phyloP scores from a whole-genome alignment of 2,113 vertebrate species.

The Mirounga angustirostris region DNA sequence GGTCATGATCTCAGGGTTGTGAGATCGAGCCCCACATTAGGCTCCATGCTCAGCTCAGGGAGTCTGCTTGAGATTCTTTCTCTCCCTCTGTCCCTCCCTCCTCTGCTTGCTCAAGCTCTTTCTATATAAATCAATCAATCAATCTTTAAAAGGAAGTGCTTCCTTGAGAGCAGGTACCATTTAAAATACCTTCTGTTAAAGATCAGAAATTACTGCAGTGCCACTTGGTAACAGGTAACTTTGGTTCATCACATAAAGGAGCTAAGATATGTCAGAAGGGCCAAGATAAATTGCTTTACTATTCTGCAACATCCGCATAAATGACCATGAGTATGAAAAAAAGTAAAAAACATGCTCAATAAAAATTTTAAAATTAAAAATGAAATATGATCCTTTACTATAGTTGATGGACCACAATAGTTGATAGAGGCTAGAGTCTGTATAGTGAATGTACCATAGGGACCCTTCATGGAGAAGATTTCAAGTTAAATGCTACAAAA shows the following conservation, averaged over 20 bases:
- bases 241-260: constrained; percentile 1
- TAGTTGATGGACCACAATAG: not conserved
- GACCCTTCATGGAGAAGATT: not conserved
- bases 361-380: not conserved
- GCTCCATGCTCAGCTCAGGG: not conserved
- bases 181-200: constrained; percentile 37
- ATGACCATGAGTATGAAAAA: not conserved
- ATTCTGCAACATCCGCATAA: not conserved
- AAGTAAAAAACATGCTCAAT: not conserved
- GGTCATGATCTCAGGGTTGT: too few relatives aligned
- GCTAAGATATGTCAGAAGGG: not conserved
- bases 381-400: not conserved
- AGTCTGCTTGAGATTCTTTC: not conserved
- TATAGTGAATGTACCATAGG: not conserved
- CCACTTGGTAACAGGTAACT: not conserved
- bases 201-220: not conserved
- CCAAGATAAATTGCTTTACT: not conserved
- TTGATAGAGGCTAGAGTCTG: not conserved
- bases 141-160: not conserved
- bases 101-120: not conserved
- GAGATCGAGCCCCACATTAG: too few relatives aligned
- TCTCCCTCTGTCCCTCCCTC: not conserved
- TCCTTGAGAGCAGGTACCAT: not conserved
- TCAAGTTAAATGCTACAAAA: not conserved
- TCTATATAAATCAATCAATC: too few relatives aligned